These are phyloP conservation scores for Euplexia lucipara DNA, from an alignment of 2,888 invertebrate species.

Conservation along the genomic window DNA sequence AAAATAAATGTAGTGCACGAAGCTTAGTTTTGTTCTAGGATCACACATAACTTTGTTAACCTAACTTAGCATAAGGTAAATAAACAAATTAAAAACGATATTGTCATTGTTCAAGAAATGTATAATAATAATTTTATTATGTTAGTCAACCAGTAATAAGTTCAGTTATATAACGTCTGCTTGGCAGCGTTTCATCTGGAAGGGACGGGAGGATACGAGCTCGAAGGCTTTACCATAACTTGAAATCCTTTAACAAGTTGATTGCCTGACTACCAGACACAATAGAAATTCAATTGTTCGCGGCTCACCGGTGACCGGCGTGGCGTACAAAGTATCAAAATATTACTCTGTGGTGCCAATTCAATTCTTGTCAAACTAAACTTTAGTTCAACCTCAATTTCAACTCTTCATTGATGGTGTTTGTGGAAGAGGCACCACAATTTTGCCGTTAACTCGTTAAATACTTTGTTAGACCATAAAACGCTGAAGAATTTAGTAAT, in stretches of 20 bases:
- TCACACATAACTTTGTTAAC: slow-evolving; percentile 56
- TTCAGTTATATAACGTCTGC: slow-evolving; percentile 9
- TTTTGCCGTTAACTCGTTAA: too few species aligned
- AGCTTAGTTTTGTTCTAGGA: slow-evolving; percentile 63
- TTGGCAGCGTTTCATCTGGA: slow-evolving; percentile 14
- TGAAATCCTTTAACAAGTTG: too few species aligned
- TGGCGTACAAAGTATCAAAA: too few species aligned
- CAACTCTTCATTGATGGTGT: too few species aligned
- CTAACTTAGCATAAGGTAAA: slow-evolving; percentile 33
- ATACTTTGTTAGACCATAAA: too few species aligned
- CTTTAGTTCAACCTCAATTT: too few species aligned
- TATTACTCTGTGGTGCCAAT: neutral
- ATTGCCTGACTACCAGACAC: too few species aligned
- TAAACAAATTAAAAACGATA: slow-evolving; percentile 24
- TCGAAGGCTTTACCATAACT: slow-evolving; percentile 11
- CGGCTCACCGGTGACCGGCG: too few species aligned
- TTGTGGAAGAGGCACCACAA: too few species aligned
- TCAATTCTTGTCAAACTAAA: too few species aligned
- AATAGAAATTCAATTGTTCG: too few species aligned
- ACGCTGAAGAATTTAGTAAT: too few species aligned
- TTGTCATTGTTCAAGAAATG: slow-evolving; percentile 44
- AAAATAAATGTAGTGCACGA: slow-evolving; percentile 55
- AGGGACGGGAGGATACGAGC: slow-evolving; percentile 18
- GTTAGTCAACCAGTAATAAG: slow-evolving; percentile 5
- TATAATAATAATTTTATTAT: slow-evolving; percentile 15